These are phyloP conservation scores for Campoplex capitator DNA, from an alignment of 2,888 invertebrate species.

Conservation along the genomic window DNA sequence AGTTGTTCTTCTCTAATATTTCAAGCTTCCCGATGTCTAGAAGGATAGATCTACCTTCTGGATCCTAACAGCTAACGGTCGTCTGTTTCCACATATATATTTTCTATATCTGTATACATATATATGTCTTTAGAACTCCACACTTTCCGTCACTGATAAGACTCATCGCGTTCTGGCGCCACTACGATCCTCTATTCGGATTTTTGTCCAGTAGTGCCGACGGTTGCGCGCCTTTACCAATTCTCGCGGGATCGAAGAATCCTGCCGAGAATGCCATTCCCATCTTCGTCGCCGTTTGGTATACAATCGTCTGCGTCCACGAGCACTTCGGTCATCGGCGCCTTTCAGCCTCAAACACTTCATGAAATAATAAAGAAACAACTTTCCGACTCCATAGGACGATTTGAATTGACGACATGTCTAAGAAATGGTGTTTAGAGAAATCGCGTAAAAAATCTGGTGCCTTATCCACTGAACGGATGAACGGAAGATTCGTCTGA, in stretches of 20 bases:
- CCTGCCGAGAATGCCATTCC: slow-evolving; percentile 63
- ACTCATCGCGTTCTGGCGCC: slow-evolving; percentile 62
- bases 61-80: slow-evolving; percentile 54
- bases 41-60: slow-evolving; percentile 52
- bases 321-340: slow-evolving; percentile 41
- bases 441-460: not conserved
- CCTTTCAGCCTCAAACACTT: slow-evolving; percentile 28
- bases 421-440: not conserved
- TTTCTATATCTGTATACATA: not conserved
- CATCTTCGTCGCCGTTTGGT: slow-evolving; percentile 21
- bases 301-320: slow-evolving; percentile 37
- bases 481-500: not conserved
- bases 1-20: slow-evolving; percentile 38
- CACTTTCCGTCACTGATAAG: slow-evolving; percentile 60
- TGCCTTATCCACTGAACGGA: not conserved
- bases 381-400: slow-evolving; percentile 6
- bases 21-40: slow-evolving; percentile 24
- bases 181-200: slow-evolving; percentile 44
- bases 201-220: slow-evolving; percentile 61
- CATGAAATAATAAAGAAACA: slow-evolving; percentile 1
- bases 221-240: slow-evolving; percentile 52
- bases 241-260: slow-evolving; percentile 67
- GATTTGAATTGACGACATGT: slow-evolving; percentile 27
- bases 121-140: slow-evolving; percentile 11
- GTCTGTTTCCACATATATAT: not conserved